Conservation (phyloP, 2,113 vertebrate species). For the Dicentrarchus labrax region DNA sequence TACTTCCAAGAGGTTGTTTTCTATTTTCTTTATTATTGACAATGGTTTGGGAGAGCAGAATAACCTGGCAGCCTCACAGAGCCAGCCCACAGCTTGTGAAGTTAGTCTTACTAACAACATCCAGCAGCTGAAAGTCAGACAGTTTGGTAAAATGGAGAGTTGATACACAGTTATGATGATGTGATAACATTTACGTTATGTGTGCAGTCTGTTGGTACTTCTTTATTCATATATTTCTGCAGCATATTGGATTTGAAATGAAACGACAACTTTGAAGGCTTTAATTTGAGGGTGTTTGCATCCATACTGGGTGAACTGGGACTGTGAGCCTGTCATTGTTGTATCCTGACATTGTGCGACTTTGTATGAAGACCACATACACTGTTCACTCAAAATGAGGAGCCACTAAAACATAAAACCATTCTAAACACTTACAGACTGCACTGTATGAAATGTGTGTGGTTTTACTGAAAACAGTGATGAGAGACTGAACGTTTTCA, state of each 20-base stretch:
- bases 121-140: neutral
- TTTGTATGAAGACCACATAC: neutral
- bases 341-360: neutral
- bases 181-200: neutral
- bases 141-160: neutral
- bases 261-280: neutral
- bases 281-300: constrained; percentile 1
- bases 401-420: constrained; percentile 14
- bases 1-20: constrained; percentile 9
- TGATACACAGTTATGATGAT: neutral
- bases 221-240: neutral
- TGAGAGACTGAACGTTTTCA: too few relatives aligned
- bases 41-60: constrained; percentile 18
- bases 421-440: neutral
- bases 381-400: constrained; percentile 15
- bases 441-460: neutral
- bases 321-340: neutral
- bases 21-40: constrained; percentile 3
- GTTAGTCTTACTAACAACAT: neutral
- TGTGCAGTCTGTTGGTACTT: neutral
- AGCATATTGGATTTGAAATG: neutral
- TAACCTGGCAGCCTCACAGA: constrained; percentile 23
- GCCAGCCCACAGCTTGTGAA: constrained; percentile 2
- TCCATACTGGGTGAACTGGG: neutral
- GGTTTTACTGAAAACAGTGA: neutral